A percentile compares a stretch with the other conserved stretches of the same genome.
Conservation (phyloP, 1,140 invertebrate genomes). For the Samia ricini region DNA sequence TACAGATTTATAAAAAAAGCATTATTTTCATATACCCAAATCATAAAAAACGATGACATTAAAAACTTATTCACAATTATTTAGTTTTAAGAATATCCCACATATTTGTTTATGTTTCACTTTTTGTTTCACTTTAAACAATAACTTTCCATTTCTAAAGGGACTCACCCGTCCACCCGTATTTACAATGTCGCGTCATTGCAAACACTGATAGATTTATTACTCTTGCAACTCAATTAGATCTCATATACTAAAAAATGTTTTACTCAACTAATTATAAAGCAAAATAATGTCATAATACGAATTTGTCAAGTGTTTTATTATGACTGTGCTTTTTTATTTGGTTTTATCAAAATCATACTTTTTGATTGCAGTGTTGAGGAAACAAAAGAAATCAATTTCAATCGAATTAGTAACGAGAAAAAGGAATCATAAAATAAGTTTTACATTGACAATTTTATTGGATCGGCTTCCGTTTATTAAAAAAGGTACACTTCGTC, state of each 20-base stretch:
- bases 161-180: no score
- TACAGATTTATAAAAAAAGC: no score
- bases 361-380: no score
- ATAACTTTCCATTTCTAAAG: not conserved
- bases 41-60: not conserved
- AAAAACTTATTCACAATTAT: not conserved
- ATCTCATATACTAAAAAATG: not conserved
- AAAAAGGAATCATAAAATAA: not conserved
- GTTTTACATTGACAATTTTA: not conserved
- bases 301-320: no score
- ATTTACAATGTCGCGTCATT: not conserved
- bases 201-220: not conserved
- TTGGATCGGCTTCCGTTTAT: no score
- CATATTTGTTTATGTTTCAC: not conserved
- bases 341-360: no score
- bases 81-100: not conserved
- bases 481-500: no score
- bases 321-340: no score
- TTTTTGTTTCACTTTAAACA: no score
- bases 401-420: not conserved
- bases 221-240: not conserved
- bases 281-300: no score
- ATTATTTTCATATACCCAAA: no score
- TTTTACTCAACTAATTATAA: no score
- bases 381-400: not conserved